phyloP scores from a whole-genome alignment of 2,888 invertebrate genomes.

The Onchidella celtica region DNA sequence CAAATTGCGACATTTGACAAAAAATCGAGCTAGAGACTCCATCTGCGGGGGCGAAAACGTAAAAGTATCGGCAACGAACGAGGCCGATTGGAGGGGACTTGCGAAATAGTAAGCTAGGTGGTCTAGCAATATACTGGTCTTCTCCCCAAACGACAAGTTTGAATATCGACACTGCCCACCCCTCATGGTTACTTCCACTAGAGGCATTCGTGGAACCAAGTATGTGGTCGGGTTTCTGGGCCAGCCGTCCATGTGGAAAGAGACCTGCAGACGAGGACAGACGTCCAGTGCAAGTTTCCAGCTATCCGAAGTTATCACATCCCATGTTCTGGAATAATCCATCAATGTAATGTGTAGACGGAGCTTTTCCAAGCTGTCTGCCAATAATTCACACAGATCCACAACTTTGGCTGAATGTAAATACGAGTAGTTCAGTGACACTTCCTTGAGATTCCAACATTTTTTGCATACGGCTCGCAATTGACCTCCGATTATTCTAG shows the following conservation, averaged over 20 bases:
- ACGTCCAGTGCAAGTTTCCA: slow-evolving; percentile 9
- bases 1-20: neutral
- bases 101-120: slow-evolving; percentile 18
- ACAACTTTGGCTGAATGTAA: slow-evolving; percentile 9
- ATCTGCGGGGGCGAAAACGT: neutral
- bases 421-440: slow-evolving; percentile 37
- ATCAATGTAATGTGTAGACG: neutral
- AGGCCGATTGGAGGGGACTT: neutral
- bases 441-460: slow-evolving; percentile 26
- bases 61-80: neutral
- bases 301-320: slow-evolving; percentile 14
- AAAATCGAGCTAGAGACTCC: neutral
- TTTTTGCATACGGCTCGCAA: slow-evolving; percentile 5
- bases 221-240: neutral
- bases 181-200: neutral
- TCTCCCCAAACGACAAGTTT: neutral
- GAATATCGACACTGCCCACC: slow-evolving; percentile 33
- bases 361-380: slow-evolving; percentile 4
- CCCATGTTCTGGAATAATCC: slow-evolving; percentile 4
- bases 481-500: neutral
- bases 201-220: slow-evolving; percentile 18
- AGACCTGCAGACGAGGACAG: slow-evolving; percentile 26
- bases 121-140: slow-evolving; percentile 3
- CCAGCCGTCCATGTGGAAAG: slow-evolving; percentile 32
- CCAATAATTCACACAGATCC: slow-evolving; percentile 8